Base-by-base conservation (phyloP, 2,113 vertebrate genomes). In the Urocolius indicus region DNA sequence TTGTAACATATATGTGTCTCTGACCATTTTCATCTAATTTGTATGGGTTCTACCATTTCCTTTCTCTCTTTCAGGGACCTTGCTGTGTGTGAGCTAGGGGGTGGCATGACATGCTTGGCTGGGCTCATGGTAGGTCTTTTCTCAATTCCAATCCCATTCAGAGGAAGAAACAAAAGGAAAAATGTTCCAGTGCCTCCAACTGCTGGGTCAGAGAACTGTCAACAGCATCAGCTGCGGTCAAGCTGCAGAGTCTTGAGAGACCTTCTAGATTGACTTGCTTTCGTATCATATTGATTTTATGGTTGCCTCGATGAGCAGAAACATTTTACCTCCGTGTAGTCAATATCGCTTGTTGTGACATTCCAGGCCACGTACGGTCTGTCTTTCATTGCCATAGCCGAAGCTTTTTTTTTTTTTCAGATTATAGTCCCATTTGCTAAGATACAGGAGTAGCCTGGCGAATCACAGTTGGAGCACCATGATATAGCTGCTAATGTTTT, bases 91-190 rank as follows among this genome's bases (percentile, higher is more conserved):
- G 99, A 99, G 97, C 98, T 99, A 98, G 99, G 99, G 97, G 99
- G 99, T 98, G 99, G 99, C 97, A 99, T 99, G 99, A 98, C 99
- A 98, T 99, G 98, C 98, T 98, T 99, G 97, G 99, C 99, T 98
- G 99, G 98, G 96, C 98, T 99, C 97, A 99, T 99, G 99, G 99
- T 99, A 99, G 98, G 98, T 98, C 98, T 98, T 98, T 98, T 98
- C 98, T 98, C 98, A 98, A 98, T 98, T 98, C 98, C 98, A 98
- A 96, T 97, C 97, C 98, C 98, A 98, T 98, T 98, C 98, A 98
- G 93, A 96, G 91, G 92, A 96, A 97, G 94, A 98, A 97, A 98
- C 97, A 98, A 98, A 98, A 98, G 97, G 96, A 98, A 98, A 98
- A 98, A 98, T 98, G 97, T 98, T 98, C 97, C 97, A 98, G 96